Evolutionary conservation across 2,797 vertebrate genomes (phyloP).

Genomic region (Coluber constrictor): DNA sequence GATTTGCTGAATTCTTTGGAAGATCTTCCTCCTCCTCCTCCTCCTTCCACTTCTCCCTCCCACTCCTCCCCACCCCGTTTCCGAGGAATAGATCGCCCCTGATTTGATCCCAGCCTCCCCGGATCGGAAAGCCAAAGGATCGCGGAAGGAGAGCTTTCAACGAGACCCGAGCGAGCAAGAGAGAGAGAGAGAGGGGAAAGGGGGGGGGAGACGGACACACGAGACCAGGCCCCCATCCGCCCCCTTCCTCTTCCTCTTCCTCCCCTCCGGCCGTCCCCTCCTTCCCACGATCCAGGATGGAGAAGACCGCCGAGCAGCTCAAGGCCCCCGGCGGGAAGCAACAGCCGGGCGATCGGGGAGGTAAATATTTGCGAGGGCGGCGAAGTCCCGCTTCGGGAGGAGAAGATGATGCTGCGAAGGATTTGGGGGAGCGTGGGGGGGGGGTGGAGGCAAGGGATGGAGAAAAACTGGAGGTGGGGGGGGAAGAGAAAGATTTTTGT

Average conservation of each 20-base stretch:
- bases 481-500: not conserved
- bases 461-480: not conserved
- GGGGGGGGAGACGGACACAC: too few species aligned
- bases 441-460: not conserved
- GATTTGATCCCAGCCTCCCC: not conserved
- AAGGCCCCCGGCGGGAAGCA: not conserved
- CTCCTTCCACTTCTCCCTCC: too few species aligned
- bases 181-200: too few species aligned
- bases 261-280: too few species aligned
- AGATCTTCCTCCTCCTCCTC: not conserved
- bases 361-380: conserved; percentile 2
- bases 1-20: not conserved
- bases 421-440: not conserved
- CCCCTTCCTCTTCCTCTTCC: not conserved
- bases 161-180: accelerated
- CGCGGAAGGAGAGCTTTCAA: not conserved
- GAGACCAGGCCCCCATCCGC: not conserved
- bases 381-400: too few species aligned
- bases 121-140: not conserved
- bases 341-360: not conserved
- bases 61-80: accelerated
- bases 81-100: not conserved
- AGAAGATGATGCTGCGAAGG: not conserved
- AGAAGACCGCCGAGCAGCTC: not conserved
- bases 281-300: not conserved